Conservation (phyloP, 1,140 invertebrate species). For the Drosophila nigrodunni region DNA sequence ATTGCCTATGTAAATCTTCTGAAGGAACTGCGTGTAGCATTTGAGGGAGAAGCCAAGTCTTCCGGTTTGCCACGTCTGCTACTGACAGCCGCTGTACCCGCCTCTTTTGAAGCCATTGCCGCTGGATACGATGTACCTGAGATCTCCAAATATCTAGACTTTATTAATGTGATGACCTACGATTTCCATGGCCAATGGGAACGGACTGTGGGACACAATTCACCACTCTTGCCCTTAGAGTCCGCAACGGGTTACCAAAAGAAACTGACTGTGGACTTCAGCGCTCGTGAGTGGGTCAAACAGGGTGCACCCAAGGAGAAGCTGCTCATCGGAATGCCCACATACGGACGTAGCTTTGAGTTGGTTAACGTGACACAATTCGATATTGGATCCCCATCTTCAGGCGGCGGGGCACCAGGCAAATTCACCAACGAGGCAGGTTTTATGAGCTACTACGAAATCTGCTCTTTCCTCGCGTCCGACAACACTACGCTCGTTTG, state of each 20-base stretch:
- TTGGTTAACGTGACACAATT: constrained; percentile 94
- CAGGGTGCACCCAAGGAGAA: constrained; percentile 98
- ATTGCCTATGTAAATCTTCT: constrained; percentile 92
- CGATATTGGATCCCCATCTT: constrained; percentile 96
- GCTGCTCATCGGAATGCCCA: constrained; percentile 97
- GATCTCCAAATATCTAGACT: constrained; percentile 96
- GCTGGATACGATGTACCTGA: constrained; percentile 97
- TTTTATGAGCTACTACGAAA: constrained; percentile 97
- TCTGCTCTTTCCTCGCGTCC: constrained; percentile 95
- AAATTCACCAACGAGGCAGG: constrained; percentile 95
- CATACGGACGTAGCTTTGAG: constrained; percentile 97
- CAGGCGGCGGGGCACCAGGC: constrained; percentile 92
- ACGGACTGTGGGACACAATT: constrained; percentile 95
- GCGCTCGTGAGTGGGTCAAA: constrained; percentile 96
- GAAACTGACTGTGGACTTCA: constrained; percentile 95
- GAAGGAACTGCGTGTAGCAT: constrained; percentile 92
- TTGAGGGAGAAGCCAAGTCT: constrained; percentile 94
- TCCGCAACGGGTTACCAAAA: constrained; percentile 95
- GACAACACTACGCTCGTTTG: constrained; percentile 97
- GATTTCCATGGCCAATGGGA: constrained; percentile 98
- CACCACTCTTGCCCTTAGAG: constrained; percentile 94
- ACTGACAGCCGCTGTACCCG: constrained; percentile 95
- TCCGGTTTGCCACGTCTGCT: constrained; percentile 92
- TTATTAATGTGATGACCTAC: constrained; percentile 97
- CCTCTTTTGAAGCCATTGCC: constrained; percentile 95